Conservation (phyloP, 2,888 invertebrate genomes). For the Trichopoda pennipes region DNA sequence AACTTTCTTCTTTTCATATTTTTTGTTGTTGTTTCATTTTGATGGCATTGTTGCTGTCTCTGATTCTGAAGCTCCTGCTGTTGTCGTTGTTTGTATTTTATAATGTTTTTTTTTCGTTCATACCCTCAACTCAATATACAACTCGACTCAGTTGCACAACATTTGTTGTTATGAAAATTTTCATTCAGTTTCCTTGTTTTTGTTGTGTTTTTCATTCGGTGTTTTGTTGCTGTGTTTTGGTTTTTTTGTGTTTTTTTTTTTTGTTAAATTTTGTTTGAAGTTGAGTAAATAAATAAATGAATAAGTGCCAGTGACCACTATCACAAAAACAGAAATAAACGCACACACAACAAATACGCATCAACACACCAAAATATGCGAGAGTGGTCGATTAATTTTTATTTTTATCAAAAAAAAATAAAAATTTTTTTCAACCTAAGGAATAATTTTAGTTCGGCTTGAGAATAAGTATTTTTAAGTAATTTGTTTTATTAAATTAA, state of each 20-base stretch:
- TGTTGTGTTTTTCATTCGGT: neutral
- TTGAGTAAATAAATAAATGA: slow-evolving; percentile 61
- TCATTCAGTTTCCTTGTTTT: slow-evolving; percentile 21
- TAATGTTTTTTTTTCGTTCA: slow-evolving; percentile 28
- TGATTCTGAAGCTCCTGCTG: neutral
- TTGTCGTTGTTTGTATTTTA: slow-evolving; percentile 23
- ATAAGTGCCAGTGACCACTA: slow-evolving; percentile 50
- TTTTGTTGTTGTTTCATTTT: slow-evolving; percentile 30
- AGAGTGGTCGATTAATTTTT: neutral
- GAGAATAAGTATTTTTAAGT: too few species aligned
- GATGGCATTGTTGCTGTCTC: slow-evolving; percentile 12
- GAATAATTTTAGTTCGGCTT: too few species aligned
- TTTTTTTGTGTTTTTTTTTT: neutral
- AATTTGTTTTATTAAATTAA: too few species aligned
- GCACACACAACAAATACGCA: too few species aligned
- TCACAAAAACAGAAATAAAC: neutral
- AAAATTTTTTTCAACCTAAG: too few species aligned
- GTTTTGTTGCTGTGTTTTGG: neutral
- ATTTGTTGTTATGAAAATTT: slow-evolving; percentile 32
- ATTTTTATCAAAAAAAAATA: too few species aligned
- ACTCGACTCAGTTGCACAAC: slow-evolving; percentile 22
- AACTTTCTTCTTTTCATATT: slow-evolving; percentile 38
- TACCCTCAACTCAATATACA: slow-evolving; percentile 13
- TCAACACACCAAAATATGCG: neutral
- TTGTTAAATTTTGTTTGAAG: slow-evolving; percentile 12